Percentiles rank a stretch among this genome's conserved stretches.
Conservation (phyloP, 2,797 vertebrate genomes). For the Podarcis siculus region DNA sequence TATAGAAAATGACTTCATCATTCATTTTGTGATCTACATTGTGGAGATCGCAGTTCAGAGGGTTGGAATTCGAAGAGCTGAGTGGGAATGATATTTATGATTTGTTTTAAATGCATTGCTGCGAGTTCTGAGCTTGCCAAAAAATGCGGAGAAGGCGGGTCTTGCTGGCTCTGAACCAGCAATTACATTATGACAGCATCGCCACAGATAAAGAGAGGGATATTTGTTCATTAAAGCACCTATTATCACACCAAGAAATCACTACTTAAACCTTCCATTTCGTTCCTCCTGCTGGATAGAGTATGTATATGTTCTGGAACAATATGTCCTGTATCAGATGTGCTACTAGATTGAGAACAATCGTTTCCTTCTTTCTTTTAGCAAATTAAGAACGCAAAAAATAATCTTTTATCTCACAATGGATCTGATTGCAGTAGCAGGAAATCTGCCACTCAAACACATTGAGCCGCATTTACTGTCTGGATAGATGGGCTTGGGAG, state of each 20-base stretch:
- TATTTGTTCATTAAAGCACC: background rate
- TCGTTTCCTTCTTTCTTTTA: background rate
- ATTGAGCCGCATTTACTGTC: background rate
- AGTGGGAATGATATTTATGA: background rate
- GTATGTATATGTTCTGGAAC: background rate
- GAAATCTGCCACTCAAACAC: background rate
- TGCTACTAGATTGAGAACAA: background rate
- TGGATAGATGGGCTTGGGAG: background rate
- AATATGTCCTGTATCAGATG: background rate
- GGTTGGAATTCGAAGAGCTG: background rate
- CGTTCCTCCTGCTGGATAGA: background rate
- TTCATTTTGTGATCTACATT: constrained; percentile 39
- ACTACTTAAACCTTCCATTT: too few relatives aligned
- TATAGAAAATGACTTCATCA: background rate
- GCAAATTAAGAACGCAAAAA: background rate
- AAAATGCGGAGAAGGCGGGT: background rate
- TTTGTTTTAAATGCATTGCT: background rate
- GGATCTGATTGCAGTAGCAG: background rate
- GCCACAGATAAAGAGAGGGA: background rate
- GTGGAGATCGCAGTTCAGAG: too few relatives aligned
- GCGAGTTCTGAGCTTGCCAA: background rate
- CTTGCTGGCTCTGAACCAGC: background rate
- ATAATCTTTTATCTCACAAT: background rate
- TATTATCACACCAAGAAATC: background rate
- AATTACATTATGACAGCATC: too few relatives aligned